These are phyloP conservation scores for Eleginops maclovinus DNA, from an alignment of 2,113 vertebrate species.

Conservation along the genomic window DNA sequence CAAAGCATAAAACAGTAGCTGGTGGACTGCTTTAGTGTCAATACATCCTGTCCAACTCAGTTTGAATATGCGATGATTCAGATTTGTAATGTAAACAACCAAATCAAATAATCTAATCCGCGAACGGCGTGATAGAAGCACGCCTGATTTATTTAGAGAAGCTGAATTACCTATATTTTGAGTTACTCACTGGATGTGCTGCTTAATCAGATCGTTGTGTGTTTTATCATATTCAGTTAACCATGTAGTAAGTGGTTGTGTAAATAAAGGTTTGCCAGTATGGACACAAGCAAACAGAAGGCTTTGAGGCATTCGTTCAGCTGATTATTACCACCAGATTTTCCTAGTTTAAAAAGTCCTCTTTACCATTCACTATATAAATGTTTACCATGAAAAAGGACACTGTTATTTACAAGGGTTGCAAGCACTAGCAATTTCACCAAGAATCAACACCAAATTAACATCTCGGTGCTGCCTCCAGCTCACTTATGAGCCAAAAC, in stretches of 20 bases:
- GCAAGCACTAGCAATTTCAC: neutral
- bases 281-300: neutral
- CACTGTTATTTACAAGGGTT: neutral
- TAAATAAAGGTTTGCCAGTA: neutral
- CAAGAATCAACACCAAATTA: neutral
- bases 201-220: neutral
- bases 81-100: neutral
- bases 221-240: neutral
- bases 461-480: neutral
- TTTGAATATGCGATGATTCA: conserved; percentile 8
- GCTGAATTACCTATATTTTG: neutral
- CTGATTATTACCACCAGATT: neutral
- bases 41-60: neutral
- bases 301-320: neutral
- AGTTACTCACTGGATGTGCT: neutral
- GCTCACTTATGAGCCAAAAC: neutral
- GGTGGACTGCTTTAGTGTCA: neutral
- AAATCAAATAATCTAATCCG: neutral
- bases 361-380: neutral
- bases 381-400: neutral
- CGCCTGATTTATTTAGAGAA: neutral
- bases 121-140: neutral
- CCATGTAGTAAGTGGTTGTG: neutral
- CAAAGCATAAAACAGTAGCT: neutral
- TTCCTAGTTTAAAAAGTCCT: neutral